Conservation (phyloP, 2,888 invertebrate species). For the Tachystola acroxantha region DNA sequence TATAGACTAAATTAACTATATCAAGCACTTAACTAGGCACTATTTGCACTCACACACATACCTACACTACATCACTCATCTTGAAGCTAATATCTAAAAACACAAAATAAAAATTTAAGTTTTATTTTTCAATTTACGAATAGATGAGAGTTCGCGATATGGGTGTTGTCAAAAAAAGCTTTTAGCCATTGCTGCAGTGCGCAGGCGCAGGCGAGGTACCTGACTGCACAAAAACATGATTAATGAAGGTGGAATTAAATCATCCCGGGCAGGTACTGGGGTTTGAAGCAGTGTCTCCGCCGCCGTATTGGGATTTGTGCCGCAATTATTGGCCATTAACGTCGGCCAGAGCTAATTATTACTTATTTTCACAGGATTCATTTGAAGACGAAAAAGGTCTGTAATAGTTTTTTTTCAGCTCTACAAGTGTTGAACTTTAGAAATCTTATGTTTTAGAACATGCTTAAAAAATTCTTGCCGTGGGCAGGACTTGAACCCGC, state of each 20-base stretch:
- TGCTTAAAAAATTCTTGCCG: no score
- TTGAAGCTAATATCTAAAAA: no score
- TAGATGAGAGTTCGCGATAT: conserved; percentile 5
- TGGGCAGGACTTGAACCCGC: no score
- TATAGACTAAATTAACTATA: no score
- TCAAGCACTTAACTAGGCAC: no score
- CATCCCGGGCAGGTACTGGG: conserved; percentile 58
- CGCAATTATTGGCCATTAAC: conserved; percentile 23
- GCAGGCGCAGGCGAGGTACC: conserved; percentile 26
- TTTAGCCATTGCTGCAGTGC: conserved; percentile 24
- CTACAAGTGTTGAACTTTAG: no score
- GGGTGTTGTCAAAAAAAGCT: conserved; percentile 13
- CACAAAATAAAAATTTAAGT: no score
- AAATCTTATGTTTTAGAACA: no score
- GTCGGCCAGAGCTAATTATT: conserved; percentile 18
- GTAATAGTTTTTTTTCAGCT: no score
- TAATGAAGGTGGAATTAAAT: conserved; percentile 70
- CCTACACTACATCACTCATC: no score
- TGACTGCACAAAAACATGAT: conserved; percentile 69
- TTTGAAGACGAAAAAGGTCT: no score
- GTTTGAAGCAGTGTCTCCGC: conserved; percentile 42
- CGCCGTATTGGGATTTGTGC: conserved; percentile 11
- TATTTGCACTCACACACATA: no score
- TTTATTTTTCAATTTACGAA: conserved; percentile 2
- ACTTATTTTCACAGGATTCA: conserved; percentile 9